Evolutionary conservation across 2,113 vertebrate species (phyloP).

Genomic region (Amblyornis subalaris): DNA sequence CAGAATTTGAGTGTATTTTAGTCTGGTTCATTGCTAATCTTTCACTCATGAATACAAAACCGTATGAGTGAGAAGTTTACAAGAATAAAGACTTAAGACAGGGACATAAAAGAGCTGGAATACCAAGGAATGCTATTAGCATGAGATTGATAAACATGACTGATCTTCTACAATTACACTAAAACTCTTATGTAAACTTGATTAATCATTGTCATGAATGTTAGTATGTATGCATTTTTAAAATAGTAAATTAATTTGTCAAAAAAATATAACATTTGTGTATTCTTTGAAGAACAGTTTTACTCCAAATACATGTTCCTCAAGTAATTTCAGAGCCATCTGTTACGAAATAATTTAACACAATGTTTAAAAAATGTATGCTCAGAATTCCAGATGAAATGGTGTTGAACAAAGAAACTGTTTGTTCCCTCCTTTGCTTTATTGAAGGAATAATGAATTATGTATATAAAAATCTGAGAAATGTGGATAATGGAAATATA

Average conservation of each 20-base stretch:
- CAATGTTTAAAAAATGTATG: neutral
- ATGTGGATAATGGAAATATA: neutral
- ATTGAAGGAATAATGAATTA: neutral
- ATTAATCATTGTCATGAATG: slow-evolving; percentile 20
- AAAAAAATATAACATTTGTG: neutral
- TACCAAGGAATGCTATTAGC: slow-evolving; percentile 6
- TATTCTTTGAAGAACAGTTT: neutral
- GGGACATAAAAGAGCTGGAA: neutral
- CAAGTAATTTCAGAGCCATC: neutral
- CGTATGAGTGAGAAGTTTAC: neutral
- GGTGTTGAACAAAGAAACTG: neutral
- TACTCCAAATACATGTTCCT: neutral
- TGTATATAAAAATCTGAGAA: neutral
- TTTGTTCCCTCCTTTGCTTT: neutral
- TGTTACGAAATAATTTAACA: neutral
- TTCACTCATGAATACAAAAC: neutral
- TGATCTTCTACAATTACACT: neutral
- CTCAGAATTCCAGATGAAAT: neutral
- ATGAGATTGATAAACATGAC: neutral
- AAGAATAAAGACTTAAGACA: neutral
- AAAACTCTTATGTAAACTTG: neutral
- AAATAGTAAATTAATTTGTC: neutral
- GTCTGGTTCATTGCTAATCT: neutral
- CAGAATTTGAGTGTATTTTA: neutral
- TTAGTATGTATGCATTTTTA: neutral